Evolutionary conservation across 2,888 invertebrate species (phyloP).

Genomic region (Trachelus iudaicus): DNA sequence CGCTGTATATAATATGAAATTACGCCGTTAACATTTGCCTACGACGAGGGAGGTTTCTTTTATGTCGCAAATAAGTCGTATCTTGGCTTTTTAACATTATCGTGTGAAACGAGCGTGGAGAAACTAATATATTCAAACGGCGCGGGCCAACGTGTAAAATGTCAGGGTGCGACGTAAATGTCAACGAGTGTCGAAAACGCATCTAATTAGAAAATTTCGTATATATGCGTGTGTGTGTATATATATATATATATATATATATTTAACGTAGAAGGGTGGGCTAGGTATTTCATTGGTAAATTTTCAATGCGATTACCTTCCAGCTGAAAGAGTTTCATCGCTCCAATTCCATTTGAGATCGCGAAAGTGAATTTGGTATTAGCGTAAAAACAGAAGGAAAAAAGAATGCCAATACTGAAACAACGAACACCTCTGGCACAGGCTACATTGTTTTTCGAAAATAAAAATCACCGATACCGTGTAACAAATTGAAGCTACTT

Average conservation of each 20-base stretch:
- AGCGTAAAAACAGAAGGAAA: neutral
- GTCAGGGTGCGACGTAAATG: neutral
- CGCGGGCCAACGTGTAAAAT: neutral
- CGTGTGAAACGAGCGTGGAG: neutral
- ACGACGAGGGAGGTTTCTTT: neutral
- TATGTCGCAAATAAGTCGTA: neutral
- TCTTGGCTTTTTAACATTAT: neutral
- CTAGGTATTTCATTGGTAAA: neutral
- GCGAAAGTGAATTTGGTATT: neutral
- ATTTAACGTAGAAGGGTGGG: neutral
- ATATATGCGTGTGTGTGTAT: neutral
- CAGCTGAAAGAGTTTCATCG: neutral
- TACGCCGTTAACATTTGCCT: neutral
- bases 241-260: too few species aligned
- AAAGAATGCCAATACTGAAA: neutral
- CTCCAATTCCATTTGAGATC: neutral
- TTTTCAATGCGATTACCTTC: neutral
- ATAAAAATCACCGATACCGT: neutral
- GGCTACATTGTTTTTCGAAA: neutral
- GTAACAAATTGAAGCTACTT: constrained; percentile 4
- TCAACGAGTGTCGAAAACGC: neutral
- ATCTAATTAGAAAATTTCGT: neutral
- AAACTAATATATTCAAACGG: neutral
- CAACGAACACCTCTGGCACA: neutral
- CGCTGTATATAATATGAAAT: neutral